Conservation (phyloP, 2,888 invertebrate genomes). For the Andrena flavipes region DNA sequence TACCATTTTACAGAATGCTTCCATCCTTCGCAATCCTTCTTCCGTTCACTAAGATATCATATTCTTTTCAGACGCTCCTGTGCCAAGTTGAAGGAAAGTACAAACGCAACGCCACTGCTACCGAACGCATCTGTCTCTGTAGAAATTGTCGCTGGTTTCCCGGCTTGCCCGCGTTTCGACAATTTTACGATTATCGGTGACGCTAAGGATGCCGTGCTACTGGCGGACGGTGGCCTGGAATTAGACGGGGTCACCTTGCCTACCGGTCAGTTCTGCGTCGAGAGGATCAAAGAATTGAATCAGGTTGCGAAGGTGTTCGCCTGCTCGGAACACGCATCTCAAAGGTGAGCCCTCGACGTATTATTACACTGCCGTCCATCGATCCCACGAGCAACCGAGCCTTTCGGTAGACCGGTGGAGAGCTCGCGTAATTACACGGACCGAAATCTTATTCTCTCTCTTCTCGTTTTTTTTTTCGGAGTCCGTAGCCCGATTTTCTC, state of each 20-base stretch:
- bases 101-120: constrained; percentile 78
- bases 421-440: not conserved
- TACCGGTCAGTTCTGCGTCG: constrained; percentile 84
- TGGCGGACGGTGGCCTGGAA: constrained; percentile 86
- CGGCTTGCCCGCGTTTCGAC: constrained; percentile 85
- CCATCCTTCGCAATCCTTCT: no score
- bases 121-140: constrained; percentile 79
- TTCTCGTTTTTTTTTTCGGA: constrained; percentile 15
- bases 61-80: constrained; percentile 70
- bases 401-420: not conserved
- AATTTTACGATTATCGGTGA: constrained; percentile 88
- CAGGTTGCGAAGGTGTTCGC: constrained; percentile 87
- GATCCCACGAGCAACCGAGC: not conserved
- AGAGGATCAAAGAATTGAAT: constrained; percentile 81
- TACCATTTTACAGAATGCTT: no score
- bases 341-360: constrained; percentile 72
- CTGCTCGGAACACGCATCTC: constrained; percentile 87
- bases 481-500: constrained; percentile 24
- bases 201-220: constrained; percentile 86
- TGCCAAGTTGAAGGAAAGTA: constrained; percentile 63
- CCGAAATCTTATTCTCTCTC: constrained; percentile 33
- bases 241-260: constrained; percentile 84
- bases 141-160: constrained; percentile 86
- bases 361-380: not conserved
- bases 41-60: no score